These are phyloP conservation scores for Tupaia tana DNA, from an alignment of 2,113 vertebrate species.

Conservation along the genomic window DNA sequence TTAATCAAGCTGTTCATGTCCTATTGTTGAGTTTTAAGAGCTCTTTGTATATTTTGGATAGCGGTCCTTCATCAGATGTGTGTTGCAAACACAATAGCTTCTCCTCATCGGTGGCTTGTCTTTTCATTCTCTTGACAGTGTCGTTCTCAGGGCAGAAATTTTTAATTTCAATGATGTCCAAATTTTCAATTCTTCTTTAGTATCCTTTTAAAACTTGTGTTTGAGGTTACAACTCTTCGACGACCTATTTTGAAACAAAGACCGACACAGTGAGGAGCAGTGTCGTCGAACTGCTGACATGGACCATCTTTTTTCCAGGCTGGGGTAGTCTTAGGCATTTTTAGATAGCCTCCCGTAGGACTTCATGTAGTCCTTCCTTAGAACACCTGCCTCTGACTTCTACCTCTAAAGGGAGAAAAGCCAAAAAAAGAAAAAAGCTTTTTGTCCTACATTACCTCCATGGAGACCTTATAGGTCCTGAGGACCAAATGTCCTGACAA, in stretches of 20 bases:
- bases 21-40: background rate
- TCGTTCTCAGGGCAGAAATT: background rate
- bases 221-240: background rate
- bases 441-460: background rate
- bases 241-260: background rate
- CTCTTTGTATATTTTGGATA: background rate
- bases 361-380: background rate
- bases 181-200: background rate
- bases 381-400: background rate
- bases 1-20: background rate
- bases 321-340: background rate
- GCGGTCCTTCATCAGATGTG: background rate
- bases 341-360: background rate
- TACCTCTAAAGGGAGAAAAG: background rate
- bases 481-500: background rate
- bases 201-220: background rate
- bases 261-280: background rate
- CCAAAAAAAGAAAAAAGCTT: background rate
- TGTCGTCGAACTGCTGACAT: background rate
- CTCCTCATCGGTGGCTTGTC: background rate
- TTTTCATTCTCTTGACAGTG: background rate
- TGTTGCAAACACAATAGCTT: background rate
- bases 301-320: background rate
- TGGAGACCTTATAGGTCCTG: fast-evolving
- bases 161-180: background rate